A percentile compares a stretch with the other conserved stretches of the same genome.
Evolutionary conservation across 2,888 invertebrate species (phyloP).

Genomic region (Caenorhabditis sulstoni): DNA sequence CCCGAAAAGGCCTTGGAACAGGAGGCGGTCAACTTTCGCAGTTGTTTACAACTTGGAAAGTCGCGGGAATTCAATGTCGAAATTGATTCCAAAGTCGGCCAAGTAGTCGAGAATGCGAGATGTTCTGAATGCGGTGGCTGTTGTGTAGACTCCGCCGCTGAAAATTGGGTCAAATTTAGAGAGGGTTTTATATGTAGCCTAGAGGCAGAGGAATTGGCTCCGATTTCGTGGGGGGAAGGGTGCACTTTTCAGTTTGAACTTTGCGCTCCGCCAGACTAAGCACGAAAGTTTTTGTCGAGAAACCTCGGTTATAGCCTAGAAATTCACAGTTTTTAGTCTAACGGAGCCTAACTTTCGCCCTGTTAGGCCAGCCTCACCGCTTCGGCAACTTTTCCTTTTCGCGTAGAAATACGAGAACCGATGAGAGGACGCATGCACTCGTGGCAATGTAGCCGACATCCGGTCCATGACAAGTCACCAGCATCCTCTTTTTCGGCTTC

Average conservation of each 20-base stretch:
- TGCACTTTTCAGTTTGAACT: conserved; percentile 19
- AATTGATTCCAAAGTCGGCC: conserved; percentile 84
- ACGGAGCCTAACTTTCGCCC: too few species aligned
- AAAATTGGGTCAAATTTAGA: too few species aligned
- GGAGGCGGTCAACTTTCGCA: conserved; percentile 3
- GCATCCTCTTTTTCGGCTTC: conserved; percentile 85
- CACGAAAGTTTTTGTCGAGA: not conserved
- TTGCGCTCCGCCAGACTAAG: not conserved
- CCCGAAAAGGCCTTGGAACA: conserved; percentile 5
- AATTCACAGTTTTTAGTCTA: conserved; percentile 4
- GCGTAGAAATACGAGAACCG: conserved; percentile 87
- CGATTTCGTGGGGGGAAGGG: not conserved
- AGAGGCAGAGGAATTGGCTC: conserved; percentile 14
- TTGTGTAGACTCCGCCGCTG: conserved; percentile 91
- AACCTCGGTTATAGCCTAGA: too few species aligned
- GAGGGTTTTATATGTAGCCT: not conserved
- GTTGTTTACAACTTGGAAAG: conserved; percentile 9
- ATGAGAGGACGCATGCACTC: conserved; percentile 86
- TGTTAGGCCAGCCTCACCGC: too few species aligned
- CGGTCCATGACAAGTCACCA: conserved; percentile 85
- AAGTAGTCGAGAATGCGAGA: conserved; percentile 88
- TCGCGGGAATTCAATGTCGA: conserved; percentile 2
- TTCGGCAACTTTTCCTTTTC: conserved; percentile 88
- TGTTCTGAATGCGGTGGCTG: conserved; percentile 88
- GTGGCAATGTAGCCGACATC: conserved; percentile 80